Evolutionary conservation across 2,113 vertebrate genomes (phyloP), one percentile per base, ranked within the genome.

Genomic region (Hippocampus barbouri): DNA sequence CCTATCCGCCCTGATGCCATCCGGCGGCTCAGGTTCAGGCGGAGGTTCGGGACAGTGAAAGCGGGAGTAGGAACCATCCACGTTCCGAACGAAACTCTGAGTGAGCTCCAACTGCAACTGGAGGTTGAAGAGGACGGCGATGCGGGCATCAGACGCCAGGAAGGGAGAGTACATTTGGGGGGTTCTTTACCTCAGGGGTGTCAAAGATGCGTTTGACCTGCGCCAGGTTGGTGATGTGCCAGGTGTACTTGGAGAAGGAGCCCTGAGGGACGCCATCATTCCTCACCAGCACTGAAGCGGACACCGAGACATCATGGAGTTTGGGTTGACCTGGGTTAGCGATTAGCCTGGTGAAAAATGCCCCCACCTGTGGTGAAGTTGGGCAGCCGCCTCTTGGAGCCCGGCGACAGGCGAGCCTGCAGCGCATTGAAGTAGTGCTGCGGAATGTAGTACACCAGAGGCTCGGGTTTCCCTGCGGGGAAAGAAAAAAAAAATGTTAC

Each of bases 161-260:
- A 16, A n/a, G 20, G 5, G 1, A 38, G 54, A n/a, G 18, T 1
- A 40, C 20, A 14, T 6, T 21, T 21, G 11, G n/a, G 4, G 40
- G 23, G 66, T 16, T 23, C 5, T 0, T 1, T 88, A 96, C 95
- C 96, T 97, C 91, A 0, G 94, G 92, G 0, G 94, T 97, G 72
- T 96, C 94, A n/a, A 98, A 95, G 88, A 96, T 95, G 82, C 93
- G 94, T 81, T 97, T 96, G 79, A 97, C 94, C 70, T 97, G 95
- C 86, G 92, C 86, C 70, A 94, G 82, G 64, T 89, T 96, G 74
- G 93, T 96, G 91, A 98, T 94, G 88, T 96, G 94, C 96, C 95
- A 97, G 0, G 93, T 95, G 82, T 95, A 96, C 79, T 95, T 97
- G 81, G 94, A 94, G 89, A 95, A 94, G 9, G 94, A 94, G 68